These are phyloP conservation scores for Ormia ochracea DNA, from an alignment of 2,888 invertebrate species.

Conservation along the genomic window DNA sequence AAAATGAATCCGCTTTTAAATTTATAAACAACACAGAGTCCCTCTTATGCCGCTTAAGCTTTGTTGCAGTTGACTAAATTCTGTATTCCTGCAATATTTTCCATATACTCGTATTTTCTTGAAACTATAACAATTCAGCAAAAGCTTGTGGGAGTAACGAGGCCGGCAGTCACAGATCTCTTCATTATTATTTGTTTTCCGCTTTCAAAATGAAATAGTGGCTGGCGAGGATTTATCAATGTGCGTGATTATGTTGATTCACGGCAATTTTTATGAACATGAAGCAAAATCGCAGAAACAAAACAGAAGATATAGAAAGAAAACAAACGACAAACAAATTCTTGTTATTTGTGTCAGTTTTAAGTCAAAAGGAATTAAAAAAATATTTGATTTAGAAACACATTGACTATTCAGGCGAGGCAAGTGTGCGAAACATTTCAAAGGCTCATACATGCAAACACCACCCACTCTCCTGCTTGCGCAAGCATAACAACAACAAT, in stretches of 20 bases:
- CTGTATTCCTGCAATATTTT: no score
- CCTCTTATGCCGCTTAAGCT: no score
- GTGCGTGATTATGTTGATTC: conserved; percentile 9
- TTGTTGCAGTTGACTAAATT: no score
- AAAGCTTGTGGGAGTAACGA: no score
- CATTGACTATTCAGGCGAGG: background rate
- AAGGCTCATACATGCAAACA: background rate
- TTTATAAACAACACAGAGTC: no score
- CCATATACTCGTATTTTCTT: no score
- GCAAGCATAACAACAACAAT: conserved; percentile 11
- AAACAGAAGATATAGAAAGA: conserved; percentile 22
- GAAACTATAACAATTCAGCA: no score
- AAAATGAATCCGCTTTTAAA: no score
- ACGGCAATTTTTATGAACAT: conserved; percentile 47
- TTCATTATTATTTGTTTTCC: no score
- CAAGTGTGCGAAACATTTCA: background rate
- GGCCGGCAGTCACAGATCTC: no score
- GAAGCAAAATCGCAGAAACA: background rate
- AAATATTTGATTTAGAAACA: conserved; percentile 30
- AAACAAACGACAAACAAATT: conserved; percentile 1
- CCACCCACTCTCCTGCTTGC: background rate
- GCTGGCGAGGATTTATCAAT: conserved; percentile 27
- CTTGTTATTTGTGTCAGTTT: conserved; percentile 29
- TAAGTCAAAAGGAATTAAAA: conserved; percentile 40
- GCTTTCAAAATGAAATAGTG: background rate